These are phyloP conservation scores for Oryzias woworae DNA, from an alignment of 2,113 vertebrate species.

Conservation along the genomic window DNA sequence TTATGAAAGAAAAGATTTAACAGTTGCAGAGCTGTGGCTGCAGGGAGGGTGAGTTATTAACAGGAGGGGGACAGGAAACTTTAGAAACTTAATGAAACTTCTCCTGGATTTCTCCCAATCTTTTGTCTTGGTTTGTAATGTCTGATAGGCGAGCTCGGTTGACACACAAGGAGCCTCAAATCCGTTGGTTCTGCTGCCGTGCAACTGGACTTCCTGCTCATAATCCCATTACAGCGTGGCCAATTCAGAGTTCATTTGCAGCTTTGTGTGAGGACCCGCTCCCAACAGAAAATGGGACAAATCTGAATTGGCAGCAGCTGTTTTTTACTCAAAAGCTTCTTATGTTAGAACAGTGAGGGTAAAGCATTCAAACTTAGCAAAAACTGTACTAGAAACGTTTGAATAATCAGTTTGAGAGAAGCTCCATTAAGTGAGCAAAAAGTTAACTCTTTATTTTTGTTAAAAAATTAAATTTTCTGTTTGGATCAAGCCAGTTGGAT, in stretches of 20 bases:
- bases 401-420: conserved; percentile 3
- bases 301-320: conserved; percentile 46
- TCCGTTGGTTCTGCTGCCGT: conserved; percentile 24
- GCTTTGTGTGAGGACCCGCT: conserved; percentile 45
- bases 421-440: neutral
- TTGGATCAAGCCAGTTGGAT: too few relatives aligned
- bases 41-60: conserved; percentile 28
- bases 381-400: conserved; percentile 36
- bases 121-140: conserved; percentile 19
- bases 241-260: conserved; percentile 57
- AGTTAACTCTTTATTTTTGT: neutral
- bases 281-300: conserved; percentile 39
- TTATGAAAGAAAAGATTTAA: conserved; percentile 32
- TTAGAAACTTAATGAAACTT: conserved; percentile 1
- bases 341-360: conserved; percentile 27
- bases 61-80: conserved; percentile 9
- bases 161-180: conserved; percentile 6
- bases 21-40: conserved; percentile 24
- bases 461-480: neutral
- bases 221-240: conserved; percentile 62
- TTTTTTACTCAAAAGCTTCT: conserved; percentile 54
- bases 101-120: neutral
- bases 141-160: conserved; percentile 26
- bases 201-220: conserved; percentile 41
- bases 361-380: conserved; percentile 25